phyloP scores from a whole-genome alignment of 2,888 invertebrate species.

The Linnaemya vulpina region DNA sequence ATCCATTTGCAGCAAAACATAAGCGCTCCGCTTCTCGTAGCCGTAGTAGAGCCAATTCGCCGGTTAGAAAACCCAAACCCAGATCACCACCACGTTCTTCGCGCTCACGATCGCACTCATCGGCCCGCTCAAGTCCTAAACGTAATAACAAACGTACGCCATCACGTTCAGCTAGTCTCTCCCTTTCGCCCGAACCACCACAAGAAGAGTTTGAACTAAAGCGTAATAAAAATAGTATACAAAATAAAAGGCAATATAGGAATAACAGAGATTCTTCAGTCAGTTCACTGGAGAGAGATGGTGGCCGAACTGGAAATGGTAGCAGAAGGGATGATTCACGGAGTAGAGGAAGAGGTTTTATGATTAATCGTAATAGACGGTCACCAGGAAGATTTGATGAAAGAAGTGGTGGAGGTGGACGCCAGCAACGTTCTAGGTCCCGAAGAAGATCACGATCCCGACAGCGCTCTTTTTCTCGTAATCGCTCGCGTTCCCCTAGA shows the following conservation, averaged over 20 bases:
- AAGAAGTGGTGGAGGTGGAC: constrained; percentile 71
- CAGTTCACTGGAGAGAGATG: constrained; percentile 80
- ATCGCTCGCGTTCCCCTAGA: constrained; percentile 81
- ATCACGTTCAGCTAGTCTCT: constrained; percentile 79
- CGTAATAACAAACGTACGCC: constrained; percentile 82
- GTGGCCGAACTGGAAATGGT: constrained; percentile 75
- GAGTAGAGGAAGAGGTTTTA: constrained; percentile 73
- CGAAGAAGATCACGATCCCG: constrained; percentile 79
- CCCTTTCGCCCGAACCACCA: constrained; percentile 81
- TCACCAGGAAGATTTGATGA: constrained; percentile 75
- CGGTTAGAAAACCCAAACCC: constrained; percentile 64
- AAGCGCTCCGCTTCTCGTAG: constrained; percentile 62
- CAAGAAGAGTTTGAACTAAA: constrained; percentile 88
- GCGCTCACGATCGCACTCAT: constrained; percentile 77
- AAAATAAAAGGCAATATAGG: constrained; percentile 94
- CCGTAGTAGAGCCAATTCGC: constrained; percentile 72
- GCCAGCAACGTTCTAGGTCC: constrained; percentile 81
- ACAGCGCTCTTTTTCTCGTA: constrained; percentile 80
- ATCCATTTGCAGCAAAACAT: constrained; percentile 67
- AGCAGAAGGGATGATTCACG: constrained; percentile 77
- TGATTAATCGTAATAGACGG: constrained; percentile 66
- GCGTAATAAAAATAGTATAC: constrained; percentile 91
- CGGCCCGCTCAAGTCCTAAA: constrained; percentile 78
- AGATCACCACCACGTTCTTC: constrained; percentile 68
- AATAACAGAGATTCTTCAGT: constrained; percentile 92